Evolutionary conservation across 1,140 invertebrate genomes (phyloP), one percentile per base, ranked within the genome.

Genomic region (Chironomus striatipennis): DNA sequence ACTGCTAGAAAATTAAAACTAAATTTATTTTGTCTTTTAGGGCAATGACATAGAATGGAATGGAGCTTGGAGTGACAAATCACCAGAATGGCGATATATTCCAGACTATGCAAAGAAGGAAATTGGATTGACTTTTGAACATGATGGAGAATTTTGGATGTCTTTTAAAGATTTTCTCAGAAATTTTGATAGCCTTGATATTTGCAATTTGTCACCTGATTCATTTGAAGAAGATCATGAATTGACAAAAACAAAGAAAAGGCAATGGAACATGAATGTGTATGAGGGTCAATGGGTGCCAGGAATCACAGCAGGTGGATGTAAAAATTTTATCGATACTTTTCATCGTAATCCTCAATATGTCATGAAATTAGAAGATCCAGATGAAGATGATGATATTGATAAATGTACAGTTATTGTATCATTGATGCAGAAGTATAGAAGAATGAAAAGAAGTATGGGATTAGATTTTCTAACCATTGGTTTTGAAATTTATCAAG

Each of bases 141-240:
- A 92, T 70, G 98, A 99, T 81, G 98, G 98, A 43, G 98, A 99
- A 84, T 99, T 99, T 83, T 99, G 98, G 98, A 96, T 96, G 91
- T 91, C 92, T 0, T 94, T 90, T 79, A 89, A 91, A 78, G 93
- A 95, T 80, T 95, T 94, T 76, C 82, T 88, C 6, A 86, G 83
- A n/a, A 86, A 90, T 78, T 95, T 93, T 76, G 85, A 79, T 81
- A 86, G 88, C 57, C 83, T 99, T 75, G 97, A 99, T 83, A 95
- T 98, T 79, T 98, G 97, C 83, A 97, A 98, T 82, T 90, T 99
- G 81, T 96, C 93, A 79, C 96, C 98, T 0, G 96, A 98, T 79
- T 94, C 95, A 0, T 83, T 98, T 77, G 92, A 95, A 20, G 90
- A 91, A 18, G 89, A 93, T 77, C 81, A 90, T 85, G 10, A 43